Percentiles rank a stretch among this genome's conserved stretches.
phyloP scores from a whole-genome alignment of 2,888 invertebrate species.

The Drosophila parthenogenetica region DNA sequence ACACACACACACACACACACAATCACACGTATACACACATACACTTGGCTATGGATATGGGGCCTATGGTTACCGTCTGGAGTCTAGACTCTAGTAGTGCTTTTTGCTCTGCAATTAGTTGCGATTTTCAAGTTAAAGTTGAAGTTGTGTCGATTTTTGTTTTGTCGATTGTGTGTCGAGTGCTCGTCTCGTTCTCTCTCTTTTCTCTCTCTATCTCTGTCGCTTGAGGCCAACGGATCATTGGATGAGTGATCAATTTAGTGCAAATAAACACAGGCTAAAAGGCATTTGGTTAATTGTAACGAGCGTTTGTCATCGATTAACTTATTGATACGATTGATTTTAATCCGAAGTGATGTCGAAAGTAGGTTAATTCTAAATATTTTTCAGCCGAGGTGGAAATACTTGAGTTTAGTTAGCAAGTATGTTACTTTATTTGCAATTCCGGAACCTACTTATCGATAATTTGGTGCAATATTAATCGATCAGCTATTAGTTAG shows the following conservation, averaged over 20 bases:
- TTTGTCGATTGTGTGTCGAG: constrained; percentile 38
- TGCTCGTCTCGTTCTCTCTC: constrained; percentile 12
- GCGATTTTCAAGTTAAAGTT: constrained; percentile 12
- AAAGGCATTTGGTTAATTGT: neutral
- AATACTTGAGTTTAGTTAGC: too few species aligned
- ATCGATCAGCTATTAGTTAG: too few species aligned
- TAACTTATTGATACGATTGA: neutral
- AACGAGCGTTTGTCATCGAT: neutral
- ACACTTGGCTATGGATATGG: neutral
- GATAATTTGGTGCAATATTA: too few species aligned
- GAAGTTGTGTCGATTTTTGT: constrained; percentile 18
- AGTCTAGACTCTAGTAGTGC: constrained; percentile 8
- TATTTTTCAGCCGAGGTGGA: too few species aligned
- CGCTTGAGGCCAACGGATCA: neutral
- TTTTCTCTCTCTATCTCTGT: neutral
- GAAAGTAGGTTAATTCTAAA: too few species aligned
- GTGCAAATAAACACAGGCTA: neutral
- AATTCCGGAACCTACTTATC: too few species aligned
- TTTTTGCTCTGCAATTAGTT: constrained; percentile 52
- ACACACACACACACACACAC: neutral
- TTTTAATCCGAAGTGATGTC: neutral
- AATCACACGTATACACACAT: too few species aligned
- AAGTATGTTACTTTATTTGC: too few species aligned
- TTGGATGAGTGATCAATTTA: neutral
- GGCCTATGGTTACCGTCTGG: constrained; percentile 47